Evolutionary conservation across 2,113 vertebrate genomes (phyloP).

Genomic region (Lichenostomus cassidix): DNA sequence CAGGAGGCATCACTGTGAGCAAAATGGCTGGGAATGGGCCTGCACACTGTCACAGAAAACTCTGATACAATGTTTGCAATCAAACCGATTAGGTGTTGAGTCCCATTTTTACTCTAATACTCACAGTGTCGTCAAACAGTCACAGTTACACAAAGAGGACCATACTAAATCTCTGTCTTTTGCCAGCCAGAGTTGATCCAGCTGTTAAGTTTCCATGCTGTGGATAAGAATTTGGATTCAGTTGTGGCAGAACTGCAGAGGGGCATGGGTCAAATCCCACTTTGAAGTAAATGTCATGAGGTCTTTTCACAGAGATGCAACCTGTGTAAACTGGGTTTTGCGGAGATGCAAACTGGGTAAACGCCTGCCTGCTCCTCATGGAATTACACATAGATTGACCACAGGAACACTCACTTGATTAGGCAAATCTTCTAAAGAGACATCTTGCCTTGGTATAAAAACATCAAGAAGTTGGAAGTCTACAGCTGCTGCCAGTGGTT

Average conservation of each 20-base stretch:
- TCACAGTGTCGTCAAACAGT: not conserved
- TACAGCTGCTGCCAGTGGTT: not conserved
- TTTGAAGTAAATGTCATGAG: not conserved
- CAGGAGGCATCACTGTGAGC: not conserved
- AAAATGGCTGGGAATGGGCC: not conserved
- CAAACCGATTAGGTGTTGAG: not conserved
- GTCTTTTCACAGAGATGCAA: not conserved
- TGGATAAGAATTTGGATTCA: not conserved
- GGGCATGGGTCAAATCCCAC: not conserved
- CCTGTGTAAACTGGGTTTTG: too few species aligned
- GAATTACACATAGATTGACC: not conserved
- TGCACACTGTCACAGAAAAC: not conserved
- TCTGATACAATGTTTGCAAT: not conserved
- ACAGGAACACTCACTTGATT: not conserved
- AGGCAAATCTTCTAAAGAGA: not conserved
- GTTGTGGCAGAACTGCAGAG: not conserved
- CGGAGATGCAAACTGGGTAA: not conserved
- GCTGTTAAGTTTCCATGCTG: not conserved
- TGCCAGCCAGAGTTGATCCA: not conserved
- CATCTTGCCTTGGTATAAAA: not conserved
- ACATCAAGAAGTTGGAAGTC: not conserved
- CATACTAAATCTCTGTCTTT: not conserved
- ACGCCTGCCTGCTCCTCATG: not conserved
- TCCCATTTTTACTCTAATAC: not conserved
- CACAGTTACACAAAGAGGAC: not conserved